These are phyloP conservation scores for Cyprinus carpio DNA, from an alignment of 2,113 vertebrate species.

Conservation along the genomic window DNA sequence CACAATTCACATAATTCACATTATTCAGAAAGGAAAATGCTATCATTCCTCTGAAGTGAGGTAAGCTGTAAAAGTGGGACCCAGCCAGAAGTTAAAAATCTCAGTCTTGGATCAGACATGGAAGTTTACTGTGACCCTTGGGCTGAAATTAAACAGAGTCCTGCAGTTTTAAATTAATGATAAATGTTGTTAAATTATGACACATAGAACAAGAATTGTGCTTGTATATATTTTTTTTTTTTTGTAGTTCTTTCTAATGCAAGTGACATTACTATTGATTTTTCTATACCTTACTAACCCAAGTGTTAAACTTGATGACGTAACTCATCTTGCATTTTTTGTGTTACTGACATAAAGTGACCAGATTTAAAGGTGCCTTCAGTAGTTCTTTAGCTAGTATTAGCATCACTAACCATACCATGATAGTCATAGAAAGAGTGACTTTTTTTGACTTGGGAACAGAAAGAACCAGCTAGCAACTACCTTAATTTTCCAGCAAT, in stretches of 20 bases:
- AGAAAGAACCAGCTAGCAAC: too few relatives aligned
- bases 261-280: background rate
- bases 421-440: background rate
- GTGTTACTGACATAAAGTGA: background rate
- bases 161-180: slow-evolving; percentile 5
- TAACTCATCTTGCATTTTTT: background rate
- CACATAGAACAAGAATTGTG: background rate
- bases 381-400: background rate
- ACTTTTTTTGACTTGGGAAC: background rate
- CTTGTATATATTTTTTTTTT: background rate
- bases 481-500: background rate
- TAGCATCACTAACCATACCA: background rate
- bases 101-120: slow-evolving; percentile 6
- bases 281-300: background rate
- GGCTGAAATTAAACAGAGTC: slow-evolving; percentile 3
- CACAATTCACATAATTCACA: slow-evolving; percentile 35
- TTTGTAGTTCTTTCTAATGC: too few relatives aligned
- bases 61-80: slow-evolving; percentile 41
- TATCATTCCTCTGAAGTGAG: slow-evolving; percentile 50
- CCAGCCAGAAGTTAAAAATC: slow-evolving; percentile 43
- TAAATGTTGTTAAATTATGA: background rate
- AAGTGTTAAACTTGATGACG: background rate
- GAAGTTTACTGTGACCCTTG: slow-evolving; percentile 22
- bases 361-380: background rate
- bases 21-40: slow-evolving; percentile 48